These are phyloP conservation scores for Sitta europaea DNA, from an alignment of 2,113 vertebrate species.

Conservation along the genomic window DNA sequence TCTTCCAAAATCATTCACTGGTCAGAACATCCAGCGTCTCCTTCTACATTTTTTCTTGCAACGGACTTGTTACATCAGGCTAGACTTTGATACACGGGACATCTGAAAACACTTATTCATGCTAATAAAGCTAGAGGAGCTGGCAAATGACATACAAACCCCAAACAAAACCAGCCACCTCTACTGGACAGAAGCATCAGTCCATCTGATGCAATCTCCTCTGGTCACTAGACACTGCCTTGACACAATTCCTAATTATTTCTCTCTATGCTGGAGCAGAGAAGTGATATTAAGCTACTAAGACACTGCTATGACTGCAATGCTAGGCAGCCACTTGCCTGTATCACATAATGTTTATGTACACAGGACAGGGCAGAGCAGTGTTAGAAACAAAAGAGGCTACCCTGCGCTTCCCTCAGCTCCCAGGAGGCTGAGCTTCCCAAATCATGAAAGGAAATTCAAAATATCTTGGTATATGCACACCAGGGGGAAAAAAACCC, in stretches of 20 bases:
- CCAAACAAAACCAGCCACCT: neutral
- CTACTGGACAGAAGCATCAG: neutral
- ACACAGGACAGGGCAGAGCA: neutral
- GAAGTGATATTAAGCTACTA: neutral
- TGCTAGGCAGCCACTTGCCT: neutral
- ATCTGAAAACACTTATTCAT: neutral
- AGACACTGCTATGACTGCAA: neutral
- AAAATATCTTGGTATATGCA: neutral
- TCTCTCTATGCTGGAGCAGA: neutral
- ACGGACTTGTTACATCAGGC: neutral
- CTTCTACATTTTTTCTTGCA: neutral
- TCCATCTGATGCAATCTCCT: neutral
- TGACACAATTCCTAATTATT: neutral
- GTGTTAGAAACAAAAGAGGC: neutral
- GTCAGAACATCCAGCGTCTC: neutral
- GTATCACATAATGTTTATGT: fast-evolving
- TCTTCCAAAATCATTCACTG: neutral
- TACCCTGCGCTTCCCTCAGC: neutral
- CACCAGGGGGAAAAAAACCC: fast-evolving
- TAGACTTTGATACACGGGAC: neutral
- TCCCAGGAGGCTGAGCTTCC: neutral
- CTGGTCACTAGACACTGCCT: neutral
- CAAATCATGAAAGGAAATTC: neutral
- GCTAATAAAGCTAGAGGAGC: neutral
- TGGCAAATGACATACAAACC: neutral